These are phyloP conservation scores for Arrhopalites spinosus DNA, from an alignment of 2,888 invertebrate genomes.

Conservation along the genomic window DNA sequence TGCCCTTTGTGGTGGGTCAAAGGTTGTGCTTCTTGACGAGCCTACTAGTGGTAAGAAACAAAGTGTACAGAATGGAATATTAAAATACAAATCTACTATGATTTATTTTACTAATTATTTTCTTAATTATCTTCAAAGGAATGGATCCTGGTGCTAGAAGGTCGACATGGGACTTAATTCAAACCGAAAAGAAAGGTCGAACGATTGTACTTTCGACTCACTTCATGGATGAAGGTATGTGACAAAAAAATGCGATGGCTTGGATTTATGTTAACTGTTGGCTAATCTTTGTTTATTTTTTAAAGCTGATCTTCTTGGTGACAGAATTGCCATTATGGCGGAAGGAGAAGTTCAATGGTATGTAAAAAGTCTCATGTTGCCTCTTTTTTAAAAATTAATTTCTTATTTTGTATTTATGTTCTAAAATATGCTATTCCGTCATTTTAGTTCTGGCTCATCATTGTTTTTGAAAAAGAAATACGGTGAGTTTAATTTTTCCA, in stretches of 20 bases:
- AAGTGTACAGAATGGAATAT: too few relatives aligned
- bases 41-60: constrained; percentile 61
- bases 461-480: constrained; percentile 75
- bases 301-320: constrained; percentile 89
- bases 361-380: too few relatives aligned
- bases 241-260: too few relatives aligned
- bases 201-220: constrained; percentile 91
- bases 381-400: too few relatives aligned
- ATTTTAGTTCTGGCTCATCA: constrained; percentile 70
- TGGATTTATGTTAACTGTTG: too few relatives aligned
- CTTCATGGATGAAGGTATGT: constrained; percentile 95
- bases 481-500: too few relatives aligned
- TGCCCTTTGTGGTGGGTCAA: constrained; percentile 73
- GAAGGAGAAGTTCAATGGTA: constrained; percentile 69
- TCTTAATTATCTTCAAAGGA: neutral
- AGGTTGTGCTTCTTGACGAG: constrained; percentile 64
- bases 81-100: too few relatives aligned
- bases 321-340: constrained; percentile 85
- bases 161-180: constrained; percentile 58
- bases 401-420: too few relatives aligned
- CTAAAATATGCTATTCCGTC: too few relatives aligned
- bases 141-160: constrained; percentile 47
- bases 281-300: too few relatives aligned
- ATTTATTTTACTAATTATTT: too few relatives aligned
- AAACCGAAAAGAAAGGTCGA: constrained; percentile 67